phyloP scores from a whole-genome alignment of 2,797 vertebrate species.

The Erithacus rubecula region DNA sequence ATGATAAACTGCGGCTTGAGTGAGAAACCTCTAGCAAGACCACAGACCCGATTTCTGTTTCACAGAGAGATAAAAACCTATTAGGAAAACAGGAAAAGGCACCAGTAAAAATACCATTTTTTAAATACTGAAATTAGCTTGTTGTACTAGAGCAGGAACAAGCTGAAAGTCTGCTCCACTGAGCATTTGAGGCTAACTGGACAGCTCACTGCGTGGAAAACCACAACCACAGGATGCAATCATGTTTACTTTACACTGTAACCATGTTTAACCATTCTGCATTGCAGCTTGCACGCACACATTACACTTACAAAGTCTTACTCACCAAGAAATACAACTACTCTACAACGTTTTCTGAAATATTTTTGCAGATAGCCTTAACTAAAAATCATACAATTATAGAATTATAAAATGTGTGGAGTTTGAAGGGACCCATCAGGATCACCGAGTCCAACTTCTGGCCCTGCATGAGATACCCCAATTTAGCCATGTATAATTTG shows the following conservation, averaged over 20 bases:
- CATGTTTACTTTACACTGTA: neutral
- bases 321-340: neutral
- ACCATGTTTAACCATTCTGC: neutral
- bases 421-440: neutral
- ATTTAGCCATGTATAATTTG: neutral
- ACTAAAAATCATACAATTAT: neutral
- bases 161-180: neutral
- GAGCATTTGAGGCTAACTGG: neutral
- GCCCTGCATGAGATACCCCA: neutral
- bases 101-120: neutral
- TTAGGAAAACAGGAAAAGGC: neutral
- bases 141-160: neutral
- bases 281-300: neutral
- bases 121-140: neutral
- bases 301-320: neutral
- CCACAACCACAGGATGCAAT: neutral
- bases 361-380: neutral
- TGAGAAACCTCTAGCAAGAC: neutral
- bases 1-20: neutral
- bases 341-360: neutral
- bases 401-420: too few relatives aligned
- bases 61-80: neutral
- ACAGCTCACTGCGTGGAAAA: neutral
- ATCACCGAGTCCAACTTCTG: rapidly evolving
- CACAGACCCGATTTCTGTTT: neutral